Percentiles rank a stretch among this genome's conserved stretches.
Evolutionary conservation across 2,797 vertebrate species (phyloP).

Genomic region (Mallotus villosus): DNA sequence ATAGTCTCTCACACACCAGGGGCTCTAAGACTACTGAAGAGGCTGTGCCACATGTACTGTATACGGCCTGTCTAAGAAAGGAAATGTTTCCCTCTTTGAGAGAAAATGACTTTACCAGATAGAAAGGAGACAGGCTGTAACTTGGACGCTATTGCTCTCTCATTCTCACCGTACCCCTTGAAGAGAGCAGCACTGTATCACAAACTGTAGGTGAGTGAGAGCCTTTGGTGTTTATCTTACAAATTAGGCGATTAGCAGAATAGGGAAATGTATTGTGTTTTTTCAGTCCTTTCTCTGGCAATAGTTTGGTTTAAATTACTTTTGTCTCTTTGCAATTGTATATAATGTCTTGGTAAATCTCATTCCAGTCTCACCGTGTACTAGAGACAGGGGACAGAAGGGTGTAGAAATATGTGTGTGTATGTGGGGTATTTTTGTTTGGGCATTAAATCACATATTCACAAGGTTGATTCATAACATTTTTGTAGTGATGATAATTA

Average conservation of each 20-base stretch:
- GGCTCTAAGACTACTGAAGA: constrained; percentile 38
- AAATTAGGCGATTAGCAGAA: constrained; percentile 74
- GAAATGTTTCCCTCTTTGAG: constrained; percentile 93
- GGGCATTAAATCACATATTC: too few species aligned
- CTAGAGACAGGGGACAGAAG: too few species aligned
- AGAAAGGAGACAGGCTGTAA: constrained; percentile 55
- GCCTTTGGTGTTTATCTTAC: constrained; percentile 69
- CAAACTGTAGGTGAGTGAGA: constrained; percentile 64
- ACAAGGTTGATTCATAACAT: too few species aligned
- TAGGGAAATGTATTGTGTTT: constrained; percentile 48
- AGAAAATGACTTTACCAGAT: constrained; percentile 98
- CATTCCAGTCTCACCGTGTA: constrained; percentile 32
- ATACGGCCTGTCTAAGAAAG: constrained; percentile 71
- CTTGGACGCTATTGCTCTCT: constrained; percentile 40
- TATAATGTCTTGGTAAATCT: constrained; percentile 40
- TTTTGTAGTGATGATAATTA: too few species aligned
- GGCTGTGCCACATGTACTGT: constrained; percentile 59
- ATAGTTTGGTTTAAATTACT: constrained; percentile 64
- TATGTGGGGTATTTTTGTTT: constrained; percentile 1
- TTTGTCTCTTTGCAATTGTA: constrained; percentile 32
- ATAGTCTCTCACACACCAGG: constrained; percentile 25
- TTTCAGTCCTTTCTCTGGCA: constrained; percentile 53
- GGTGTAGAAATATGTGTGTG: not conserved
- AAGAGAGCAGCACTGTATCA: constrained; percentile 44
- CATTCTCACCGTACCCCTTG: constrained; percentile 46